A percentile compares a stretch with the other conserved stretches of the same genome.
Evolutionary conservation across 2,888 invertebrate species (phyloP).

Genomic region (Bedellia somnulentella): DNA sequence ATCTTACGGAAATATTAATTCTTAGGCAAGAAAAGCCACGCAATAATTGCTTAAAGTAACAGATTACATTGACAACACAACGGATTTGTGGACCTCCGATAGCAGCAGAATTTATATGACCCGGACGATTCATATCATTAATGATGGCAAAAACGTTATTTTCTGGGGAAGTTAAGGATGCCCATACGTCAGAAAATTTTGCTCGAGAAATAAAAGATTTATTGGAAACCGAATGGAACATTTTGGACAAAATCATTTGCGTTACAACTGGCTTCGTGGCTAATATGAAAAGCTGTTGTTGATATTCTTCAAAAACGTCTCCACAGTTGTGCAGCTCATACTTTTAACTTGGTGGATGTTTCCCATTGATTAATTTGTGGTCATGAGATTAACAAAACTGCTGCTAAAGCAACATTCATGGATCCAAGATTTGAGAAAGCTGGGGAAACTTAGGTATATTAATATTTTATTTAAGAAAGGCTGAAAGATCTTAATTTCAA

Average conservation of each 20-base stretch:
- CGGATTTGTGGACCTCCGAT: too few species aligned
- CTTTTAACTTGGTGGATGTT: constrained; percentile 7
- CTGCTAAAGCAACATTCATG: constrained; percentile 4
- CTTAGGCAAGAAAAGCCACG: constrained; percentile 10
- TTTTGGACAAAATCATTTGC: constrained; percentile 10
- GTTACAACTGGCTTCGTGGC: constrained; percentile 10
- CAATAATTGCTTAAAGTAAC: constrained; percentile 8
- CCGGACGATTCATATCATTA: too few species aligned
- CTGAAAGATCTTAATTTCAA: too few species aligned
- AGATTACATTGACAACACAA: too few species aligned
- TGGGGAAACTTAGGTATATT: too few species aligned
- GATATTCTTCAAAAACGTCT: constrained; percentile 8
- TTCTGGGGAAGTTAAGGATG: too few species aligned
- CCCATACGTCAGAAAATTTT: too few species aligned
- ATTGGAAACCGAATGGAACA: constrained; percentile 10
- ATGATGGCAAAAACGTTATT: too few species aligned
- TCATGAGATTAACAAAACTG: constrained; percentile 5
- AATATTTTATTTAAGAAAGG: too few species aligned
- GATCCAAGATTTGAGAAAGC: constrained; percentile 2
- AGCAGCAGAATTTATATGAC: too few species aligned
- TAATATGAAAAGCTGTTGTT: constrained; percentile 10
- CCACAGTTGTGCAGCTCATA: constrained; percentile 8
- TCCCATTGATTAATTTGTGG: constrained; percentile 3
- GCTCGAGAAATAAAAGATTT: constrained; percentile 8
- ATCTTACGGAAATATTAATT: constrained; percentile 12